Evolutionary conservation across 2,888 invertebrate species (phyloP), one percentile per base, ranked within the genome.

Genomic region (Lydus trimaculatus): DNA sequence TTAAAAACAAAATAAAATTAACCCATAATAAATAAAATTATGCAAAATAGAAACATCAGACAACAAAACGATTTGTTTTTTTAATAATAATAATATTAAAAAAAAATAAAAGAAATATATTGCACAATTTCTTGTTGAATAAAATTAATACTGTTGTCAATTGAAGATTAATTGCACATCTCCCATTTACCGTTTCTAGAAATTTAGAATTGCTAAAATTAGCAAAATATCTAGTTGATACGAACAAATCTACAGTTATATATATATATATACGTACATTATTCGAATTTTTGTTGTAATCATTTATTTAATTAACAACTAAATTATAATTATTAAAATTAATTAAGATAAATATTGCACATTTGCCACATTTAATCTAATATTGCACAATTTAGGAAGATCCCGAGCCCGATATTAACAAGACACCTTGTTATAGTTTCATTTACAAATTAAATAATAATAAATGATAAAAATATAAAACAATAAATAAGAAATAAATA

Each of bases 11-110:
- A 78, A 76, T 75, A 75, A 75, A 77, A 67, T 70, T 31, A 52
- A 72, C 71, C 63, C 65, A 75, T 71, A 76, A 76, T 75, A 78
- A 74, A 74, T 75, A 78, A 74, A 74, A 74, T 64, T 64, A 64
- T 67, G n/a, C n/a, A n/a, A n/a, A n/a, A n/a, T 67, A 59, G 25
- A 60, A 58, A 65, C 17, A 48, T 20, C 17, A 48, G 9, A 48
- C 43, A 48, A 48, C 43, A 39, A 39, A 39, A 39, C 39, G 39
- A 70, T 66, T 33, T 33, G 11, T 33, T 33, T 33, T 33, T n/a
- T n/a, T n/a, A 33, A 33, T 33, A 33, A 33, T 33, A 33, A 31
- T 31, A 31, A 31, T 31, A 31, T 31, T 8, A 33, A 1, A 33
- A 11, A 66, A 64, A 23, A 63, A 31, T 56, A 52, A 63, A 4